These are phyloP conservation scores for Andrena trimmerana DNA, from an alignment of 2,888 invertebrate genomes.

Conservation along the genomic window DNA sequence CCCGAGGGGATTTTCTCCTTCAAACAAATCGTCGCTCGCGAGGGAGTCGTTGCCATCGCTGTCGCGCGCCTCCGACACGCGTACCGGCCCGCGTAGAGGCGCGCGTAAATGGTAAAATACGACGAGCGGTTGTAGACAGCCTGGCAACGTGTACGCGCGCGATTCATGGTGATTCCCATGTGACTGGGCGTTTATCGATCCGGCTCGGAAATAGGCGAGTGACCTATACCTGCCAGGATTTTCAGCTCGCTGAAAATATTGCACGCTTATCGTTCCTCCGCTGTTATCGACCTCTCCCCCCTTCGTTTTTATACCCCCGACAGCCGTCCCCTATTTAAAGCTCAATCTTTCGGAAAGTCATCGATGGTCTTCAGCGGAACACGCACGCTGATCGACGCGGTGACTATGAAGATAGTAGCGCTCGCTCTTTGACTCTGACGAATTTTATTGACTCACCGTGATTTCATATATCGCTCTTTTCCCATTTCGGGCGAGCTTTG, in stretches of 20 bases:
- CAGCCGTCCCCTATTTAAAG: background rate
- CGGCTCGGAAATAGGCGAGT: constrained; percentile 47
- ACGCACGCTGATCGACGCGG: too few relatives aligned
- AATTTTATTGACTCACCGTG: too few relatives aligned
- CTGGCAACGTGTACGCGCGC: constrained; percentile 42
- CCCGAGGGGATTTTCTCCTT: too few relatives aligned
- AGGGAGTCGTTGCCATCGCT: constrained; percentile 11
- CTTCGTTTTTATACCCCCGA: background rate
- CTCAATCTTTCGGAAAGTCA: constrained; percentile 14
- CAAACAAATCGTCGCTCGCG: background rate
- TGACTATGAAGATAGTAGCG: too few relatives aligned
- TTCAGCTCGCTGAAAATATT: constrained; percentile 39
- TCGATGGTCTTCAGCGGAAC: background rate
- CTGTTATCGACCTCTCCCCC: background rate
- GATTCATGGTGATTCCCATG: constrained; percentile 61
- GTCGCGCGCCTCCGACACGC: background rate
- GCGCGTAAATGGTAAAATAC: constrained; percentile 46
- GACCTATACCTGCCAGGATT: constrained; percentile 49
- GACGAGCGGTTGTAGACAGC: constrained; percentile 42
- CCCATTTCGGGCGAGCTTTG: too few relatives aligned
- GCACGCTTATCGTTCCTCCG: background rate
- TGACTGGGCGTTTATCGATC: constrained; percentile 64
- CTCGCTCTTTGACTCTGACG: too few relatives aligned
- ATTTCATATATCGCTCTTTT: too few relatives aligned
- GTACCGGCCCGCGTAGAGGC: background rate